These are phyloP conservation scores for Lytechinus pictus DNA, from an alignment of 35 echinoderm and acorn worm genomes.

Conservation along the genomic window DNA sequence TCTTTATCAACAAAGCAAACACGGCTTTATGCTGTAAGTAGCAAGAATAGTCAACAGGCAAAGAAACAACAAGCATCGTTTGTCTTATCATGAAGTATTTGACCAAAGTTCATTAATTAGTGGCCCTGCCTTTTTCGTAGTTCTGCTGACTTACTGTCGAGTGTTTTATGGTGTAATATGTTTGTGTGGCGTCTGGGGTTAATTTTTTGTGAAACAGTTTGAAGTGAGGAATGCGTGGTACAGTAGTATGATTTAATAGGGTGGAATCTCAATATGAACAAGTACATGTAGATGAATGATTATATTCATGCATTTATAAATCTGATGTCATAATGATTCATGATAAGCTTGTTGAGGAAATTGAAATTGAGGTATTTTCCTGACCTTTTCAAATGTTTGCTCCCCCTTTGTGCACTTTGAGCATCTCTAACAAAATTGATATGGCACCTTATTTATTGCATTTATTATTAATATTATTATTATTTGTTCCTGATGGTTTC, in stretches of 20 bases:
- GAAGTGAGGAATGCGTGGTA: not conserved
- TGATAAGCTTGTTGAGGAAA: not conserved
- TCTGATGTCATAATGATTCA: not conserved
- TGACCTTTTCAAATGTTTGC: too few species aligned
- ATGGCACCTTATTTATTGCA: too few species aligned
- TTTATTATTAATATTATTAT: too few species aligned
- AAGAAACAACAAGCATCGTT: not conserved
- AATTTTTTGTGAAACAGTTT: slow-evolving; percentile 6
- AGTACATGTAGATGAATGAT: too few species aligned
- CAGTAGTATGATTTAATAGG: not conserved
- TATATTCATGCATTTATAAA: too few species aligned
- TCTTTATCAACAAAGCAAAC: slow-evolving; percentile 31
- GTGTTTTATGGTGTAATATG: slow-evolving; percentile 47
- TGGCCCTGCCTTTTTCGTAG: not conserved
- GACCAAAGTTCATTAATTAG: slow-evolving; percentile 14
- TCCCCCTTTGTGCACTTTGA: too few species aligned
- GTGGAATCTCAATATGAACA: not conserved
- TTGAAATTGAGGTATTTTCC: not conserved
- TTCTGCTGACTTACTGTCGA: not conserved
- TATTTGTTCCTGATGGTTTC: too few species aligned
- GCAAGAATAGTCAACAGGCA: not conserved
- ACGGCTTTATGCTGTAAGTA: slow-evolving; percentile 7
- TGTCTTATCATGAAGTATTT: not conserved
- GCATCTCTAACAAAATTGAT: too few species aligned
- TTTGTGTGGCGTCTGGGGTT: slow-evolving; percentile 7